Base-by-base conservation (phyloP, 2,113 vertebrate genomes). In the Corvus moneduloides region DNA sequence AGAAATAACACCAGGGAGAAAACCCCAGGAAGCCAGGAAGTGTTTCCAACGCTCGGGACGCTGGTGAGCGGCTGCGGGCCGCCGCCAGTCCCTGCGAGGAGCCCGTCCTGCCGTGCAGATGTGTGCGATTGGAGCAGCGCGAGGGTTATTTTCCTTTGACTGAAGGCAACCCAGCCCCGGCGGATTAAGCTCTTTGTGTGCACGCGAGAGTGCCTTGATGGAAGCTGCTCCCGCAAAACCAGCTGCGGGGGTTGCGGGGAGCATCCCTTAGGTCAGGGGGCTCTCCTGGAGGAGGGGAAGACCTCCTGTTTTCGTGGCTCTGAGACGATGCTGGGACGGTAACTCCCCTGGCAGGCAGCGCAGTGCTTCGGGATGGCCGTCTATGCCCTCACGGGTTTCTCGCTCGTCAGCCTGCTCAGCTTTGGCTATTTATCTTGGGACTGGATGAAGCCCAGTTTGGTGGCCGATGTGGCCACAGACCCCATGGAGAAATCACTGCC, bases 371-470 rank as follows among this genome's bases (percentile, higher is more conserved):
- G 94, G 93, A 98, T 99, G 99, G 98, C 99, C 28, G 98, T 98
- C 39, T 98, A 99, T 79, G 98, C 99, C 72, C 98, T 99, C 69
- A 98, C 99, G 0, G 98, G 99, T 41, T 98, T 99, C 97, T 99
- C 99, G 2, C 97, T 99, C 68, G 98, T 99, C 97, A 99, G 99
- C 96, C 94, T 99, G 77, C 97, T 99, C 87, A 99, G 99, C 90
- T 98, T 99, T n/a, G 99, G 99, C 64, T 99, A 99, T 95, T 97
- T 99, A 91, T 99, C 99, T 66, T 99, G 99, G 99, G 99, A 99
- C 96, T 98, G 98, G 98, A 98, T 98, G 97, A 98, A 98, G 86
- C 98, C 99, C 2, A 97, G 98, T 83, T 98, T 99, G 92, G 98
- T 99, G 95, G 98, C 99, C 2, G 98, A 98, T 0, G 97, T 98